Evolutionary conservation across 64 coral and sea anemone species (phyloP), one percentile per base, ranked within the genome.

Genomic region (Actinia equina): DNA sequence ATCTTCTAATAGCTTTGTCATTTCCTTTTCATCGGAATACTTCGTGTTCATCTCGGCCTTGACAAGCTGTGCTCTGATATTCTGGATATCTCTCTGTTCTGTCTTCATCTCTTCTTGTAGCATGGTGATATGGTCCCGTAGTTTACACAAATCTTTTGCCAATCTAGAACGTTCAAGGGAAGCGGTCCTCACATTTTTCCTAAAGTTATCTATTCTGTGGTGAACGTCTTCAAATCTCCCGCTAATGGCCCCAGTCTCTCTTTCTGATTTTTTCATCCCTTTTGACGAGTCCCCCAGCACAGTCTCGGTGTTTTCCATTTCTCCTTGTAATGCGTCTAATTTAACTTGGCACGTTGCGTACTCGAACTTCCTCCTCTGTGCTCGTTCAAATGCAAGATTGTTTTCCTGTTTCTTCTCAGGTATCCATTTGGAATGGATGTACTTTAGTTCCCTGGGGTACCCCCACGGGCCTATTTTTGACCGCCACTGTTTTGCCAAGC

Each of bases 381-480:
- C 57, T 57, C 58, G 23, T 17, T 86, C 83, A 19, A 55, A 6
- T 18, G 69, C 83, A 6, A 37, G 14, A 86, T 18, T 17, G 26
- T n/a, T 83, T 19, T n/a, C 26, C 43, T 19, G 17, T 45, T 17
- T 43, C 19, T 83, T 94, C 27, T 83, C 77, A 41, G 52, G 85
- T 59, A 37, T 53, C 82, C 88, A 84, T 45, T 88, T 93, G 9
- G 41, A 64, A 11, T 90, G 61, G 18, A 96, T 93, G 44, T 90
- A 93, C 64, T 77, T 85, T 17, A 96, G 86, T 70, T 96, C 94
- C 51, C 91, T 87, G 17, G 79, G 87, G 88, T 96, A 96, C 43
- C 94, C 94, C 26, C 86, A 92, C 18, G 46, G 55, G 65, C 84
- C 88, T 27, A 96, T 44, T n/a, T 42, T 87, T 59, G 88, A 83